Percentiles rank a stretch among this genome's conserved stretches.
phyloP scores from a whole-genome alignment of 1,140 invertebrate species.

The Eumaeus atala region DNA sequence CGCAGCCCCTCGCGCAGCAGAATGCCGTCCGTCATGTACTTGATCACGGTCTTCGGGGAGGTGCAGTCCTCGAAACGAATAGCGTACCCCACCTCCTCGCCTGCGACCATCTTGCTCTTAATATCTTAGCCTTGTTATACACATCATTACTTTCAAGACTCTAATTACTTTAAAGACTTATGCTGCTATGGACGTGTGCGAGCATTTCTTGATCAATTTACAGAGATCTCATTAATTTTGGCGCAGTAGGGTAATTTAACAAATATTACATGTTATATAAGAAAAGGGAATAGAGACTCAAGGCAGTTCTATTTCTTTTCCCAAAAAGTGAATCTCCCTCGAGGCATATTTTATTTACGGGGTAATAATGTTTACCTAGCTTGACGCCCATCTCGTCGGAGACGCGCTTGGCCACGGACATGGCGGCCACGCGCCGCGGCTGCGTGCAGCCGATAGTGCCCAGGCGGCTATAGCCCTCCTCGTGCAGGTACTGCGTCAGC shows the following conservation, averaged over 20 bases:
- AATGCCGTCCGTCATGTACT: constrained; percentile 99
- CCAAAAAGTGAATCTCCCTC: too few relatives aligned
- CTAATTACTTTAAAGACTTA: too few relatives aligned
- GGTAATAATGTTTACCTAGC: constrained; percentile 75
- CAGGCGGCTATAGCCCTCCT: constrained; percentile 93
- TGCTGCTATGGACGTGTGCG: too few relatives aligned
- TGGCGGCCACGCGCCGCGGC: constrained; percentile 96
- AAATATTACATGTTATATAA: too few relatives aligned
- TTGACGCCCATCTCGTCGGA: constrained; percentile 97
- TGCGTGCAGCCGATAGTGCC: constrained; percentile 98
- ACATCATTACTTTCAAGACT: too few relatives aligned
- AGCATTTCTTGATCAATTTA: too few relatives aligned
- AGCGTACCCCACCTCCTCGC: constrained; percentile 97
- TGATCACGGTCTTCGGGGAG: constrained; percentile 95
- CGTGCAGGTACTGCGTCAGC: constrained; percentile 98
- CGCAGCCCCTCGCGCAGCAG: constrained; percentile 94
- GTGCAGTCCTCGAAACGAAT: constrained; percentile 99
- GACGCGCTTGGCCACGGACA: constrained; percentile 99
- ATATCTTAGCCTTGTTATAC: too few relatives aligned
- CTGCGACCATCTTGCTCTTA: constrained; percentile 35
- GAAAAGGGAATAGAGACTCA: too few relatives aligned
- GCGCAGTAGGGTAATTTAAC: too few relatives aligned
- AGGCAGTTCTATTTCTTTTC: too few relatives aligned
- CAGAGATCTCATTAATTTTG: too few relatives aligned
- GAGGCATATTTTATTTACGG: too few relatives aligned